Conservation (phyloP, 2,113 vertebrate genomes). For the Psephotus haematonotus region DNA sequence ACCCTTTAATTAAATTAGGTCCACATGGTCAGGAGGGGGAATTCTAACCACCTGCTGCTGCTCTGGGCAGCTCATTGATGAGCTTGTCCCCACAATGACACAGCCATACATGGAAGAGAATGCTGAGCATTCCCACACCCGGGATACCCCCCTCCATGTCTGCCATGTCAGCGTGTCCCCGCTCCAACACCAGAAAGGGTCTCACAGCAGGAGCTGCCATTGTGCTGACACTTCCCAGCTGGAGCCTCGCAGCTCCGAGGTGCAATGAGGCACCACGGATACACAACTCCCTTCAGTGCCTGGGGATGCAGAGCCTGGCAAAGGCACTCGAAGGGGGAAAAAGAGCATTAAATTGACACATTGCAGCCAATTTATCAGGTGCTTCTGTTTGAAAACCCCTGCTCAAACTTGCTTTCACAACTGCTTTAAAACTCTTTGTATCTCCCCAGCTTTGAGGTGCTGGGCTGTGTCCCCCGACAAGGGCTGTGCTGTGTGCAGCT, state of each 20-base stretch:
- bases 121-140: background rate
- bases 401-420: background rate
- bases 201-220: background rate
- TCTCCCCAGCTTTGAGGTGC: background rate
- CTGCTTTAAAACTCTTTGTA: background rate
- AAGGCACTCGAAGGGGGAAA: background rate
- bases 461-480: background rate
- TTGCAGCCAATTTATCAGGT: background rate
- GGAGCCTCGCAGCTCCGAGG: background rate
- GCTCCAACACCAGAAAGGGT: background rate
- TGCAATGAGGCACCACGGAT: background rate
- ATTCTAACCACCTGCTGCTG: background rate
- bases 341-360: background rate
- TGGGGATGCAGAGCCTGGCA: background rate
- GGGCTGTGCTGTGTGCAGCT: background rate
- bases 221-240: background rate
- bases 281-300: background rate
- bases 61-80: background rate
- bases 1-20: constrained; percentile 9
- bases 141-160: background rate
- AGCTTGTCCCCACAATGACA: background rate
- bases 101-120: background rate
- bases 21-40: background rate
- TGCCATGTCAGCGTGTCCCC: background rate
- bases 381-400: background rate